These are phyloP conservation scores for Pandion haliaetus DNA, from an alignment of 2,113 vertebrate genomes.

Conservation along the genomic window DNA sequence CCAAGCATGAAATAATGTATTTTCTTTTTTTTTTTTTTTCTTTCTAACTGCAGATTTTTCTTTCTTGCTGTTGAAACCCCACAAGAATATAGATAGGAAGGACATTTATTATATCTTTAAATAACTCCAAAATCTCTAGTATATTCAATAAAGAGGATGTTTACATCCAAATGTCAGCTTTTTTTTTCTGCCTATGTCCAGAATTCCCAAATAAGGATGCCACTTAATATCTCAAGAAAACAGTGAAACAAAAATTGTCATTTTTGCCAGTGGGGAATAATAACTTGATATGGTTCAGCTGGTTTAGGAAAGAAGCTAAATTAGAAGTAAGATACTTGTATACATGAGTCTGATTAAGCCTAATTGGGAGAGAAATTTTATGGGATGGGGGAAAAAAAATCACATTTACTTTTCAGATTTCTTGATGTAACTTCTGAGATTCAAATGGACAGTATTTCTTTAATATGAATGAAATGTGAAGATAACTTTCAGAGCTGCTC, in stretches of 20 bases:
- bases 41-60: not conserved
- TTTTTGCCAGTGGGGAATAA: not conserved
- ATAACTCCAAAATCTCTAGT: not conserved
- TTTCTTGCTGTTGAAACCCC: not conserved
- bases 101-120: not conserved
- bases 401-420: not conserved
- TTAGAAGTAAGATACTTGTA: not conserved
- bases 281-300: not conserved
- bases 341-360: not conserved
- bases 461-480: not conserved
- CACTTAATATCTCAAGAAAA: not conserved
- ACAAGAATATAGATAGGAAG: not conserved
- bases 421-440: not conserved
- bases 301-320: not conserved
- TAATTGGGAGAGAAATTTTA: not conserved
- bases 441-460: not conserved
- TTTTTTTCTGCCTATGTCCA: not conserved
- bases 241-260: not conserved
- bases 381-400: not conserved
- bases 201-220: not conserved
- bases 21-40: too few relatives aligned
- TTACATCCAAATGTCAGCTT: not conserved
- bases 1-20: not conserved
- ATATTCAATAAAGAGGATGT: not conserved
- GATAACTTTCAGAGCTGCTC: not conserved